Percentiles rank a stretch among this genome's conserved stretches.
phyloP scores from a whole-genome alignment of 2,797 vertebrate species.

The Gastrophryne carolinensis region DNA sequence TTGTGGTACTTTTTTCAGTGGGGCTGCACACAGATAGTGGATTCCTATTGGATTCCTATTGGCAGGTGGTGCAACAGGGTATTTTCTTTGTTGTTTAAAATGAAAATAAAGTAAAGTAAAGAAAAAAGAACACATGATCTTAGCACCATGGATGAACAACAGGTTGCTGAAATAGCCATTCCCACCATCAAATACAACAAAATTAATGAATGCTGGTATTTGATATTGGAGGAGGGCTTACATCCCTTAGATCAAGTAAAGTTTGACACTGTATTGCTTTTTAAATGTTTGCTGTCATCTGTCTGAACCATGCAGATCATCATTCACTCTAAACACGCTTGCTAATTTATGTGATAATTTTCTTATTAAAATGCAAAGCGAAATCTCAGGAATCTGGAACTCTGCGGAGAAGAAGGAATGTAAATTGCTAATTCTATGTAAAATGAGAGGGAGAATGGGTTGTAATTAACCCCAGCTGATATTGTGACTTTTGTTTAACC shows the following conservation, averaged over 20 bases:
- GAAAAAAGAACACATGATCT: no score
- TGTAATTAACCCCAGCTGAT: constrained; percentile 57
- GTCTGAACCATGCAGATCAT: constrained; percentile 16
- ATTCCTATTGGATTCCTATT: no score
- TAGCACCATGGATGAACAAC: no score
- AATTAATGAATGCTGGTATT: no score
- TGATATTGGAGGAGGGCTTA: background rate
- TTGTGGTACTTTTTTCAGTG: no score
- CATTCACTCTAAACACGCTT: constrained; percentile 41
- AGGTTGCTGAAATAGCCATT: no score
- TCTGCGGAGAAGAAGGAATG: constrained; percentile 27
- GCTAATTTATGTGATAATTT: constrained; percentile 52
- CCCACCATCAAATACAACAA: no score
- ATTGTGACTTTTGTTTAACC: constrained; percentile 42
- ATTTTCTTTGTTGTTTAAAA: no score
- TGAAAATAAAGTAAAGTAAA: no score
- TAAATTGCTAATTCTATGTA: constrained; percentile 31
- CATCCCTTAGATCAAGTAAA: background rate
- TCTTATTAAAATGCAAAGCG: constrained; percentile 50
- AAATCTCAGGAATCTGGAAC: constrained; percentile 48
- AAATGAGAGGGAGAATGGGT: constrained; percentile 23
- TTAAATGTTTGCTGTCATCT: background rate
- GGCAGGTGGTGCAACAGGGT: no score
- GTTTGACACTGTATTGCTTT: background rate
- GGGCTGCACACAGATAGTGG: no score